Base-by-base conservation (phyloP, 2,888 invertebrate species). In the Melipona beecheii region DNA sequence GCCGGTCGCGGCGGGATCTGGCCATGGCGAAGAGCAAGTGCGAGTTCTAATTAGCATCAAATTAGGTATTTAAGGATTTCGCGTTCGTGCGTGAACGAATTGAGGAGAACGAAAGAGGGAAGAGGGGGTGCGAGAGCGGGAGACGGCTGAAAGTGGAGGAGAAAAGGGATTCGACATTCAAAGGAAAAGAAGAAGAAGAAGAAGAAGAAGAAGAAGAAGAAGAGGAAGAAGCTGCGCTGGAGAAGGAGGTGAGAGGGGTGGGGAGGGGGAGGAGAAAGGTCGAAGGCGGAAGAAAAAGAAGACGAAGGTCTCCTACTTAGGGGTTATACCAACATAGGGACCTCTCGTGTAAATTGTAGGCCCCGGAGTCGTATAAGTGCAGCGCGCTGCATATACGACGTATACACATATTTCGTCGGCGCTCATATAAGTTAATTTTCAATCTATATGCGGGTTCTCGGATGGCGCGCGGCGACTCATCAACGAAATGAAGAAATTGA, bases 371-470 rank as follows among this genome's bases (percentile, higher is more conserved):
- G 89, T 91, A 90, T 92, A 92, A 92, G 91, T 91, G 92, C 90
- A 86, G 81, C 83, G 49, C 50, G 62, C 65, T 70, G 71, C 43
- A 43, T 43, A 43, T 69, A 75, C 70, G 76, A n/a, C 70, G 76
- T 80, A 78, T 65, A 77, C 92, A 92, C 91, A 91, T 94, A 94
- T 94, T 94, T 94, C 93, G 94, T 92, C 92, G 94, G 93, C 92
- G 92, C 93, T 94, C 94, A 93, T 94, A 94, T 94, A 94, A 94
- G 94, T 94, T 94, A 94, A 94, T 94, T 94, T 94, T 94, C 94
- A 94, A 94, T 94, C 94, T 94, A 94, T 94, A 94, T 94, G 94
- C 94, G 92, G 93, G 91, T 91, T 92, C 90, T 90, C 83, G 90
- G 89, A 92, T 92, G 92, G 92, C 91, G 92, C 92, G 91, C 92